Conservation (phyloP, 2,113 vertebrate genomes). For the Chascanopsetta lugubris region DNA sequence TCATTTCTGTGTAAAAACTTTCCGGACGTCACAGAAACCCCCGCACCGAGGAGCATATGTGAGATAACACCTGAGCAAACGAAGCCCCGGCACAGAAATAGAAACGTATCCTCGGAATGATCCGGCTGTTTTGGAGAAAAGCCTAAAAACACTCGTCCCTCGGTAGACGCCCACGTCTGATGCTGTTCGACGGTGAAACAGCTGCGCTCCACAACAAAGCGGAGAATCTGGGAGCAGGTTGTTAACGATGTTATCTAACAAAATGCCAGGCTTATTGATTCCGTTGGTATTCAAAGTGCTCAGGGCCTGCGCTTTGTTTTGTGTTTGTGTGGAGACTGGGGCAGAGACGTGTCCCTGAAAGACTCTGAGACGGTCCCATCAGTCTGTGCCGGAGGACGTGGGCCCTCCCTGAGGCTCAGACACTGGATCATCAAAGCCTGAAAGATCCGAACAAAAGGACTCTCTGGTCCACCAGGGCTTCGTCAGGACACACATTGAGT, state of each 20-base stretch:
- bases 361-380: slow-evolving; percentile 35
- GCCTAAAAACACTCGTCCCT: slow-evolving; percentile 25
- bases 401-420: slow-evolving; percentile 26
- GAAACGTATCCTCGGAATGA: slow-evolving; percentile 14
- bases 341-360: slow-evolving; percentile 32
- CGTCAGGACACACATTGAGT: slow-evolving; percentile 33
- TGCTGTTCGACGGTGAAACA: slow-evolving; percentile 52
- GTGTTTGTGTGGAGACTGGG: slow-evolving; percentile 19
- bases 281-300: slow-evolving; percentile 35
- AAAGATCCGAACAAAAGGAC: slow-evolving; percentile 47
- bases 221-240: slow-evolving; percentile 40
- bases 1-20: not conserved
- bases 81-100: slow-evolving; percentile 6
- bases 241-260: slow-evolving; percentile 42
- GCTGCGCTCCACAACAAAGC: slow-evolving; percentile 60
- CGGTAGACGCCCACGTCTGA: slow-evolving; percentile 7
- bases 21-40: too few relatives aligned
- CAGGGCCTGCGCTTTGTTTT: not conserved
- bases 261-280: slow-evolving; percentile 58
- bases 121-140: slow-evolving; percentile 8
- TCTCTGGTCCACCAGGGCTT: slow-evolving; percentile 39
- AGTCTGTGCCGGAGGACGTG: slow-evolving; percentile 27
- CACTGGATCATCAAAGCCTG: slow-evolving; percentile 53
- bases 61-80: slow-evolving; percentile 13
- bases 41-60: slow-evolving; percentile 11